A percentile compares a stretch with the other conserved stretches of the same genome.
Conservation (phyloP, 2,888 invertebrate genomes). For the Drosophila lutescens region DNA sequence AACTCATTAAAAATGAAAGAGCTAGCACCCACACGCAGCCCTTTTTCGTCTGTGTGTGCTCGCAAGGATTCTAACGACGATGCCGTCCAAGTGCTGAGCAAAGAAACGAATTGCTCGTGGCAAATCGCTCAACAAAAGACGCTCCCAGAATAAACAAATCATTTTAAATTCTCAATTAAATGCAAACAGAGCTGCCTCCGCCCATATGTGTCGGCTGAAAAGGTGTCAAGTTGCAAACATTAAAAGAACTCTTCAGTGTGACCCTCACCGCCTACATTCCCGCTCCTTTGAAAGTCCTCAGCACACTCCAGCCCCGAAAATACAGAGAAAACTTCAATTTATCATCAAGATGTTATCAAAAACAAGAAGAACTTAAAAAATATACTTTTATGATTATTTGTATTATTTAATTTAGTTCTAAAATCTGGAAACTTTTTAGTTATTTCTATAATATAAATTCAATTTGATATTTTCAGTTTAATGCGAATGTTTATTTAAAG, state of each 20-base stretch:
- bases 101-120: slow-evolving; percentile 70
- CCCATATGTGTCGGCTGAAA: slow-evolving; percentile 45
- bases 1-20: slow-evolving; percentile 73
- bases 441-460: too few relatives aligned
- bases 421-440: too few relatives aligned
- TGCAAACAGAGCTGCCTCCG: slow-evolving; percentile 50
- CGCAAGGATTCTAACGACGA: slow-evolving; percentile 16
- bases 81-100: slow-evolving; percentile 60
- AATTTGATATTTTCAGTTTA: too few relatives aligned
- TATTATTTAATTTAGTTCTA: too few relatives aligned
- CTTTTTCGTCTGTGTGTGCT: slow-evolving; percentile 1
- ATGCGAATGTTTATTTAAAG: too few relatives aligned
- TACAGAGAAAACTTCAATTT: slow-evolving; percentile 4
- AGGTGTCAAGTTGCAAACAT: slow-evolving; percentile 76
- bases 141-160: slow-evolving; percentile 74
- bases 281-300: background rate
- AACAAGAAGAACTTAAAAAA: too few relatives aligned
- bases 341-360: background rate
- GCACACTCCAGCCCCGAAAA: slow-evolving; percentile 19
- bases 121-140: slow-evolving; percentile 73
- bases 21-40: slow-evolving; percentile 40
- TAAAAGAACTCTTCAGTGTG: slow-evolving; percentile 53
- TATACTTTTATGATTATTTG: too few relatives aligned
- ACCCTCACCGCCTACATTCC: slow-evolving; percentile 45
- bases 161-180: slow-evolving; percentile 82